These are phyloP conservation scores for Neolamprologus kungweensis DNA, from an alignment of 2,113 vertebrate genomes.

Conservation along the genomic window DNA sequence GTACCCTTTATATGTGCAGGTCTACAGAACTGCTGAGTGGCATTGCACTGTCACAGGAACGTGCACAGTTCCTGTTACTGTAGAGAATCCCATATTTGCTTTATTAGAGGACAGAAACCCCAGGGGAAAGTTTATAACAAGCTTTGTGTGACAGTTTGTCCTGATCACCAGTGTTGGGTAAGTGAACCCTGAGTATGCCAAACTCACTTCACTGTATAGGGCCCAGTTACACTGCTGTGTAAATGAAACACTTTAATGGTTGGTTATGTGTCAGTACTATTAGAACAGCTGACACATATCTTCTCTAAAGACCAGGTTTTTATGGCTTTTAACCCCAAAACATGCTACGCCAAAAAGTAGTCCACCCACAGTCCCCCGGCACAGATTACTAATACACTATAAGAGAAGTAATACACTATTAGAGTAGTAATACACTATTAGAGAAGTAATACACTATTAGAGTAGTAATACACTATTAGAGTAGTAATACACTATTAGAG, in stretches of 20 bases:
- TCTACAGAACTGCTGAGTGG: neutral
- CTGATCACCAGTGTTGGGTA: neutral
- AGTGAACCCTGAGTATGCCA: neutral
- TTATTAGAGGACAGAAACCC: neutral
- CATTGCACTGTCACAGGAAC: neutral
- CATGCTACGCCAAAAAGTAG: neutral
- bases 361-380: neutral
- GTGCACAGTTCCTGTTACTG: neutral
- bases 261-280: neutral
- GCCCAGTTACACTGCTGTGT: neutral
- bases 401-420: neutral
- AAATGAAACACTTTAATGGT: neutral
- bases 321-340: neutral
- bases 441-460: accelerated
- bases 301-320: neutral
- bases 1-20: neutral
- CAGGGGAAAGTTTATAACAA: neutral
- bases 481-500: neutral
- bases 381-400: neutral
- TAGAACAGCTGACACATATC: neutral
- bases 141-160: neutral
- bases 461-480: no score
- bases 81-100: neutral
- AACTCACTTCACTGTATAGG: neutral
- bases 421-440: no score